A percentile compares a stretch with the other conserved stretches of the same genome.
Conservation (phyloP, 1,140 invertebrate species). For the Drosophila busckii region DNA sequence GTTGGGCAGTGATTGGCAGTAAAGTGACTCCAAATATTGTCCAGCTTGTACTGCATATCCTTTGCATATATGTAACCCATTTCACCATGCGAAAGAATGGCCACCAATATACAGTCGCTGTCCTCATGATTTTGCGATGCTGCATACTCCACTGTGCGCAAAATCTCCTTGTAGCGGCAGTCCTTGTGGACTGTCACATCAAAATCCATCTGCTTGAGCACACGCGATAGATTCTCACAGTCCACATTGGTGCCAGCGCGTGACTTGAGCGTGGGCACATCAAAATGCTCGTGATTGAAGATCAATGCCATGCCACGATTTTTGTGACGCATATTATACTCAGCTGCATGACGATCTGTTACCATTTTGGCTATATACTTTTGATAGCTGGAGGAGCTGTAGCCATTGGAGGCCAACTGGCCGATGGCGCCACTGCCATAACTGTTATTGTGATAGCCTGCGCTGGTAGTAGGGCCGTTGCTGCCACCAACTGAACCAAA, state of each 20-base stretch:
- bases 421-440: constrained; percentile 65
- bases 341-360: constrained; percentile 84
- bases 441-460: constrained; percentile 18
- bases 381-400: constrained; percentile 41
- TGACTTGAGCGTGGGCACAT: constrained; percentile 81
- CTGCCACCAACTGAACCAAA: constrained; percentile 48
- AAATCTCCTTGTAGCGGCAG: constrained; percentile 83
- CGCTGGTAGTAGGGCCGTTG: constrained; percentile 5
- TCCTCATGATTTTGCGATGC: constrained; percentile 86
- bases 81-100: constrained; percentile 94
- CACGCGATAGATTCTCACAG: constrained; percentile 84
- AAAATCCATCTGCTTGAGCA: constrained; percentile 87
- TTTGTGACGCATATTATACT: constrained; percentile 93
- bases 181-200: constrained; percentile 84
- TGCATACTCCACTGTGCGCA: constrained; percentile 83
- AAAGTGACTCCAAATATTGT: constrained; percentile 90
- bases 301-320: constrained; percentile 91
- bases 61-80: constrained; percentile 91
- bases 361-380: constrained; percentile 81
- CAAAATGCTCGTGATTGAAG: constrained; percentile 93
- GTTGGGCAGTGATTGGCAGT: constrained; percentile 91
- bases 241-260: constrained; percentile 88
- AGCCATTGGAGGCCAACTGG: constrained; percentile 60
- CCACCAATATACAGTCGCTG: constrained; percentile 88
- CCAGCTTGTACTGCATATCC: constrained; percentile 90